Percentiles rank a stretch among this genome's conserved stretches.
These are phyloP conservation scores for Brachymystax lenok DNA, from an alignment of 2,797 vertebrate species.

Conservation along the genomic window DNA sequence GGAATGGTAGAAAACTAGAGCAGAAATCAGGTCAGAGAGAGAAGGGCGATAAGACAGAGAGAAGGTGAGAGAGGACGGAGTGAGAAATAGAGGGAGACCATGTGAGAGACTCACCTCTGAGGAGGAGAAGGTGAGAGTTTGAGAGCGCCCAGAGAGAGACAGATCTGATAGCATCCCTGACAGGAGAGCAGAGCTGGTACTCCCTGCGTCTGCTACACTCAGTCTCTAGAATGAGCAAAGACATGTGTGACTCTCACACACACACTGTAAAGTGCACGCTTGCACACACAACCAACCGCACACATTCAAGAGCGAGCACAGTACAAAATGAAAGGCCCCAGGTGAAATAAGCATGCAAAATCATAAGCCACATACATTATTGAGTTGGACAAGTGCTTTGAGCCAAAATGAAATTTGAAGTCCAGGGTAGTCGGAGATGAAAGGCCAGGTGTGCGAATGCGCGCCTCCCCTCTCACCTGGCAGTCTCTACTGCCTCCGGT, in stretches of 20 bases:
- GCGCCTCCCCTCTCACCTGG: constrained; percentile 39
- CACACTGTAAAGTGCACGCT: background rate
- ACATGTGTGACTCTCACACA: background rate
- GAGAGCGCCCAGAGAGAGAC: constrained; percentile 84
- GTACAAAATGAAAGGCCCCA: background rate
- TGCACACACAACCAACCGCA: constrained; percentile 4
- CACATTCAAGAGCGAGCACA: background rate
- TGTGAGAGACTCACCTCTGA: constrained; percentile 84
- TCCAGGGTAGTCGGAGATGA: background rate
- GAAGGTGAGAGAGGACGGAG: background rate
- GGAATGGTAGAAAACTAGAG: constrained; percentile 32
- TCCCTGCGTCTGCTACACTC: constrained; percentile 82
- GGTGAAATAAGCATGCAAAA: background rate
- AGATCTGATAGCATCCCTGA: constrained; percentile 80
- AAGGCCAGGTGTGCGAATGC: background rate
- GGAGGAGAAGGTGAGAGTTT: constrained; percentile 88
- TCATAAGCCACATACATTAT: background rate
- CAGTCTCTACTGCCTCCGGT: constrained; percentile 72
- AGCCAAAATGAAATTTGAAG: too few relatives aligned
- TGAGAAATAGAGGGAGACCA: constrained; percentile 21
- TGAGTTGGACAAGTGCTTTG: too few relatives aligned
- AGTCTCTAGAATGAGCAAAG: constrained; percentile 68
- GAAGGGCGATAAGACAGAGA: background rate
- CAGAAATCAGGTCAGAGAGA: constrained; percentile 40
- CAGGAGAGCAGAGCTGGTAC: constrained; percentile 82